These are phyloP conservation scores for Myiopsitta monachus DNA, from an alignment of 2,113 vertebrate genomes.

Conservation along the genomic window DNA sequence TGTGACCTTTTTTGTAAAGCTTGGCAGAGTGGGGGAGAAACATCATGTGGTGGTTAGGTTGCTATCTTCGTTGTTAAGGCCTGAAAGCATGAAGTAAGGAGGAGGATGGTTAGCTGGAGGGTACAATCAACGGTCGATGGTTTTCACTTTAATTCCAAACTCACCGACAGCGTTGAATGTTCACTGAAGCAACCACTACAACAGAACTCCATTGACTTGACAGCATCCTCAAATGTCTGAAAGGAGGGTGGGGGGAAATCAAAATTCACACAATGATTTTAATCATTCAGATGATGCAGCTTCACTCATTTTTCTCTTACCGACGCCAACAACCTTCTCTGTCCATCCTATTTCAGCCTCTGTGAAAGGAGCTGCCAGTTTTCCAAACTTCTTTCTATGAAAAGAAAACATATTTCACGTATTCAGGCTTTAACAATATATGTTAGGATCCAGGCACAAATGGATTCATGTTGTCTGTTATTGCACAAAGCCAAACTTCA, in stretches of 20 bases:
- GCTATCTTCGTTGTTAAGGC: conserved; percentile 58
- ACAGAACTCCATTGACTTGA: conserved; percentile 50
- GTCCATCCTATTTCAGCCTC: background rate
- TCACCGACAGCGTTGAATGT: conserved; percentile 99
- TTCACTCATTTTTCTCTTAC: conserved; percentile 42
- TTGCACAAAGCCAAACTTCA: background rate
- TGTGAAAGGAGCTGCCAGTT: background rate
- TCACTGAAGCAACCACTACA: conserved; percentile 84
- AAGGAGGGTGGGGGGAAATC: background rate
- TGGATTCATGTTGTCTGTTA: background rate
- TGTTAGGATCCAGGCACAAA: background rate
- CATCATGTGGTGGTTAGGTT: conserved; percentile 12
- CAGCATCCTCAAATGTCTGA: conserved; percentile 39
- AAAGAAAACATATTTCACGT: conserved; percentile 22
- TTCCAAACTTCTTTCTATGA: background rate
- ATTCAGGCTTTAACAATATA: background rate
- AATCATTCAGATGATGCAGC: background rate
- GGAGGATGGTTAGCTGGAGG: conserved; percentile 84
- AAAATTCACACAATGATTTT: background rate
- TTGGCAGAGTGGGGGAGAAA: conserved; percentile 30
- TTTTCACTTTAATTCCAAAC: conserved; percentile 94
- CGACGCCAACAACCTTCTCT: background rate
- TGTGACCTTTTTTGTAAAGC: conserved; percentile 88
- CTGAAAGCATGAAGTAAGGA: conserved; percentile 59
- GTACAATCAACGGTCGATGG: conserved; percentile 99